Conservation (phyloP, 2,113 vertebrate species). For the Desmodus rotundus region DNA sequence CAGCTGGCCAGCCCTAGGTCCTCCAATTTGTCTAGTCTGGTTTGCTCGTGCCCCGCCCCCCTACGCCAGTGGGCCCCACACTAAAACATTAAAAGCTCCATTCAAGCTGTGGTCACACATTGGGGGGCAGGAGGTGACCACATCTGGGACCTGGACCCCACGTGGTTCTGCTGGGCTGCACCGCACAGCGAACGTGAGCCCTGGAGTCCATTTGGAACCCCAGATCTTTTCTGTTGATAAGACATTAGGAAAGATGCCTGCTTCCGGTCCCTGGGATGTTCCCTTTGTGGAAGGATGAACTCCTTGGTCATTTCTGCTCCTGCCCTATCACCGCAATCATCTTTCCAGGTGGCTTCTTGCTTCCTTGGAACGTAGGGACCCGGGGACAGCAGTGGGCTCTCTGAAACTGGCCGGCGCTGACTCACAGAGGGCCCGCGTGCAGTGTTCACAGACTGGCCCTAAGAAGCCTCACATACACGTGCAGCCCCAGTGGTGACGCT, state of each 20-base stretch:
- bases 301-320: background rate
- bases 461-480: rapidly evolving
- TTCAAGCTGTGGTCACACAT: background rate
- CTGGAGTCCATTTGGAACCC: background rate
- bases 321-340: rapidly evolving
- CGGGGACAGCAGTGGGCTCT: background rate
- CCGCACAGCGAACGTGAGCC: background rate
- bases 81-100: background rate
- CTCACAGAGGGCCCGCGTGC: too few species aligned
- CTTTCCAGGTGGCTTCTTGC: background rate
- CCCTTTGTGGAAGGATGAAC: background rate
- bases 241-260: background rate
- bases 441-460: background rate
- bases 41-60: background rate
- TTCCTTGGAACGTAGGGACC: background rate
- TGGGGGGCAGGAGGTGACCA: background rate
- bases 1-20: background rate
- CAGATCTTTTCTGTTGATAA: background rate
- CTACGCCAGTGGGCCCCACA: background rate
- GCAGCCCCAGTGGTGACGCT: background rate
- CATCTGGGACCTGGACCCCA: background rate
- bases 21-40: rapidly evolving
- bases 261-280: background rate
- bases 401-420: background rate
- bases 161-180: background rate